Conservation (phyloP, 2,888 invertebrate species). For the Unio delphinus region DNA sequence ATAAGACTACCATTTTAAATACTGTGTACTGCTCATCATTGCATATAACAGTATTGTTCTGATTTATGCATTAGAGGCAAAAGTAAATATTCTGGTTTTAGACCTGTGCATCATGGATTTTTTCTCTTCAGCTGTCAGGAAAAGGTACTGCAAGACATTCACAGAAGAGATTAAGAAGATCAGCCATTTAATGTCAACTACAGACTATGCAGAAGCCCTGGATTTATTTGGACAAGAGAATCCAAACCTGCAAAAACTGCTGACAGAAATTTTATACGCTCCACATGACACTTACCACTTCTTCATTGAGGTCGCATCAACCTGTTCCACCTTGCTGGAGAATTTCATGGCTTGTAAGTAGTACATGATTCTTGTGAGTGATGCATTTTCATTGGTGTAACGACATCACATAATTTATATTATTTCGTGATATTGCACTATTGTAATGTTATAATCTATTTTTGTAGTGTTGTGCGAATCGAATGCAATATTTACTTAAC, state of each 20-base stretch:
- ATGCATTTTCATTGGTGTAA: too few relatives aligned
- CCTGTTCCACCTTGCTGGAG: slow-evolving; percentile 4
- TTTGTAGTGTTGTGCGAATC: too few relatives aligned
- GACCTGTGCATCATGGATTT: too few relatives aligned
- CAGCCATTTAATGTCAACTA: slow-evolving; percentile 2
- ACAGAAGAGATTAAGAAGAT: slow-evolving; percentile 5
- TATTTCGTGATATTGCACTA: too few relatives aligned
- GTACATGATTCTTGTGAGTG: too few relatives aligned
- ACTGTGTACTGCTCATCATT: too few relatives aligned
- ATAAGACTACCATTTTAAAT: too few relatives aligned
- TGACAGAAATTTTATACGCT: slow-evolving; percentile 7
- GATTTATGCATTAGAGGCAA: not conserved
- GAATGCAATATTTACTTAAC: too few relatives aligned
- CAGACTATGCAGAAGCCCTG: slow-evolving; percentile 4
- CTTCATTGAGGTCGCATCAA: slow-evolving; percentile 5
- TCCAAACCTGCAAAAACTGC: slow-evolving; percentile 8
- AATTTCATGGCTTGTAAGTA: slow-evolving; percentile 7
- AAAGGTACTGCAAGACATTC: slow-evolving; percentile 7
- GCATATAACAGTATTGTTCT: not conserved
- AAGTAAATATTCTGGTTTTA: not conserved
- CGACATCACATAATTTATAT: too few relatives aligned
- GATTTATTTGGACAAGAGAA: slow-evolving; percentile 2
- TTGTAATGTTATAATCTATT: too few relatives aligned
- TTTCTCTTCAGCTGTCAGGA: not conserved
- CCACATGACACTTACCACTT: slow-evolving; percentile 8